phyloP scores from a whole-genome alignment of 2,113 vertebrate species.

The Aramus guarauna region DNA sequence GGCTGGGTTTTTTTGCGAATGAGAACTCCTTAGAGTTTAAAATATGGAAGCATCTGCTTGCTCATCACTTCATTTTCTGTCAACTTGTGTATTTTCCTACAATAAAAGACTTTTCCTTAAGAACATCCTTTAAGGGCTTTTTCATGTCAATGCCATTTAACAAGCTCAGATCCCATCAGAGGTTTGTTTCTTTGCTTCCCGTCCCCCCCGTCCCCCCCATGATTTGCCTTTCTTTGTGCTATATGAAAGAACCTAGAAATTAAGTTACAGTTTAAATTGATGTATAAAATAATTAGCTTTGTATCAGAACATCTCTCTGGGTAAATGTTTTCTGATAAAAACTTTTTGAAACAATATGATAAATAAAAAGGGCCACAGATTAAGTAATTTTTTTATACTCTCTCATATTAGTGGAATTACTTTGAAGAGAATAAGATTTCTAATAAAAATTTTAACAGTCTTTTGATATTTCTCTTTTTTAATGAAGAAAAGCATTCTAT shows the following conservation, averaged over 20 bases:
- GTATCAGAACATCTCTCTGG: not conserved
- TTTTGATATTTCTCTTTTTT: not conserved
- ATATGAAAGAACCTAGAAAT: not conserved
- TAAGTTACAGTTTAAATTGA: not conserved
- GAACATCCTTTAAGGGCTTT: not conserved
- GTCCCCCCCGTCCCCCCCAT: no score
- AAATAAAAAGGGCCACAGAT: not conserved
- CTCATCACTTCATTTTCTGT: not conserved
- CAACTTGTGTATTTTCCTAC: not conserved
- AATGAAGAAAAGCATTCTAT: constrained; percentile 89
- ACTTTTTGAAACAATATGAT: not conserved
- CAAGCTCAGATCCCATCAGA: not conserved
- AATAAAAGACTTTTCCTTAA: not conserved
- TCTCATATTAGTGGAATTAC: not conserved
- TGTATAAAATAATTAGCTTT: not conserved
- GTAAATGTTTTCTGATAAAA: not conserved
- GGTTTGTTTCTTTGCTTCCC: not conserved
- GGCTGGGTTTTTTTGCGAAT: not conserved
- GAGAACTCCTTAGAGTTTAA: not conserved
- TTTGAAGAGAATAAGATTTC: not conserved
- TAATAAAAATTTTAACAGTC: not conserved
- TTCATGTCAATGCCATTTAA: not conserved
- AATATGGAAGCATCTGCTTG: not conserved
- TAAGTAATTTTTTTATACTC: not conserved
- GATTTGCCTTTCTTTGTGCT: not conserved